Conservation (phyloP, 2,797 vertebrate species). For the Octomys mimax region DNA sequence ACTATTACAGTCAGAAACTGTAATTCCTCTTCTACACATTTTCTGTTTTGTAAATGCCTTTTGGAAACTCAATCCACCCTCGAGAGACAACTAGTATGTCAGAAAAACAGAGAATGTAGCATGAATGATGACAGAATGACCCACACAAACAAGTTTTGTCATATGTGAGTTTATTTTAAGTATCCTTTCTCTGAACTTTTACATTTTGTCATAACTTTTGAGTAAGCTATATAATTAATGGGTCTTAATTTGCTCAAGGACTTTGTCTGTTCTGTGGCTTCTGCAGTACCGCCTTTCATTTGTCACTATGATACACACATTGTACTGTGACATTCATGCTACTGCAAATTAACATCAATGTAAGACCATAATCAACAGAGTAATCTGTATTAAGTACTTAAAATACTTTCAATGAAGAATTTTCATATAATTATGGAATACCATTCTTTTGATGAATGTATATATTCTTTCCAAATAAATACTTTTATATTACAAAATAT, state of each 20-base stretch:
- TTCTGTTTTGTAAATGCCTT: background rate
- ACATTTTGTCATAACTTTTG: background rate
- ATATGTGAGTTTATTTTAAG: background rate
- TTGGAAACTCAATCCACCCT: background rate
- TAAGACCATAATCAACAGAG: background rate
- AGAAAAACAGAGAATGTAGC: background rate
- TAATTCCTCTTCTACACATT: background rate
- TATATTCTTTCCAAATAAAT: slow-evolving; percentile 59
- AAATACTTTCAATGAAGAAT: background rate
- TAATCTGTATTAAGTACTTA: slow-evolving; percentile 20
- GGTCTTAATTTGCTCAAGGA: background rate
- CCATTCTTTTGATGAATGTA: slow-evolving; percentile 2
- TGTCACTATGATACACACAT: slow-evolving; percentile 21
- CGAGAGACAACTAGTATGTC: background rate
- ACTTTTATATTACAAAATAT: slow-evolving; percentile 2
- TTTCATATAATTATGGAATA: slow-evolving; percentile 54
- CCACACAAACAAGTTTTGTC: background rate
- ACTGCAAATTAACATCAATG: background rate
- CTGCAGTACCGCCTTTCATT: background rate
- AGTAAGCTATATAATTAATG: background rate
- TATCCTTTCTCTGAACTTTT: background rate
- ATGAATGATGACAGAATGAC: background rate
- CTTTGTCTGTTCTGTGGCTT: background rate
- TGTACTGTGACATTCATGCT: background rate
- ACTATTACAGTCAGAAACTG: background rate